Evolutionary conservation across 2,888 invertebrate genomes (phyloP), one percentile per base, ranked within the genome.

Genomic region (Erpobdella octoculata): DNA sequence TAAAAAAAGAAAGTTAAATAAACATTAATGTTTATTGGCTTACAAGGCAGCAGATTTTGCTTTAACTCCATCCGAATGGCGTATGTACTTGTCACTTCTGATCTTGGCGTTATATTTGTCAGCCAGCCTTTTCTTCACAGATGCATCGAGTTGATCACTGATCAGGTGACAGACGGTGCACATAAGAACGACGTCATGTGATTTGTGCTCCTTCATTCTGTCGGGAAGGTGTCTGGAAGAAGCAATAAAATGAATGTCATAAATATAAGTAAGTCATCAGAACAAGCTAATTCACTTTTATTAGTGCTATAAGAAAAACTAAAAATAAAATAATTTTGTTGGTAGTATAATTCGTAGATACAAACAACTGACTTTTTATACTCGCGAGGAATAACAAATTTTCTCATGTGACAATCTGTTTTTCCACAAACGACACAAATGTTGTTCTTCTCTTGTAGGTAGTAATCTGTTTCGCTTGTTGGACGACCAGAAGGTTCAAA

Each of bases 171-270:
- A 92, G 0, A 78, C 73, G 48, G 86, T 85, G 81, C 91, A 92
- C 65, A 92, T 81, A 73, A 91, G 81, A 35, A 91, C 82, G 62
- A 91, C 87, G 83, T 92, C 91, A 81, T 91, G 91, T 0, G 90
- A 91, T 6, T 88, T 87, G 81, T 90, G 91, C 33, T 89, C 88
- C 81, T 91, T 91, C 88, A 91, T n/a, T n/a, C n/a, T n/a, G n/a
- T n/a, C n/a, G n/a, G n/a, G n/a, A n/a, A n/a, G n/a, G n/a, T n/a
- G n/a, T n/a, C n/a, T n/a, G n/a, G n/a, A n/a, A n/a, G n/a, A n/a
- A n/a, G n/a, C n/a, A n/a, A n/a, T n/a, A n/a, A n/a, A n/a, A n/a
- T n/a, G n/a, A n/a, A n/a, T n/a, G n/a, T n/a, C n/a, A n/a, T n/a
- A n/a, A n/a, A n/a, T n/a, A n/a, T n/a, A n/a, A n/a, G n/a, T n/a